phyloP scores from a whole-genome alignment of 2,113 vertebrate genomes.

The Setophaga kirtlandii region DNA sequence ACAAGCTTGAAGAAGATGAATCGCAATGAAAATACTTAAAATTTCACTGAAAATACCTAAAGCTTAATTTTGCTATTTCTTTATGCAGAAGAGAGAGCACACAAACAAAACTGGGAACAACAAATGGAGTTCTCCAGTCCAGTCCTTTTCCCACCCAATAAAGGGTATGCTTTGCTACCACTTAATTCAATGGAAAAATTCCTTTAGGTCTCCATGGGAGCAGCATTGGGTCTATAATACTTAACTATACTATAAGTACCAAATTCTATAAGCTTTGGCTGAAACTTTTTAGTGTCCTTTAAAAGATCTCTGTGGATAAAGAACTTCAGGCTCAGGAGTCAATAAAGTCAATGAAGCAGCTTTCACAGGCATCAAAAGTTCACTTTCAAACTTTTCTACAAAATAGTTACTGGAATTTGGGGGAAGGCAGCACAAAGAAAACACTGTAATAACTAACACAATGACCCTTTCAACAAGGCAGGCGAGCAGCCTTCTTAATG shows the following conservation, averaged over 20 bases:
- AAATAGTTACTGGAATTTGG: constrained; percentile 54
- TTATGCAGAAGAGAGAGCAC: not conserved
- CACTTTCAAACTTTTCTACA: constrained; percentile 39
- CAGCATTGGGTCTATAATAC: constrained; percentile 19
- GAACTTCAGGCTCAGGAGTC: constrained; percentile 21
- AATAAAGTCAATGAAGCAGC: constrained; percentile 55
- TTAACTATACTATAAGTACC: constrained; percentile 43
- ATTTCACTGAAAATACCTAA: not conserved
- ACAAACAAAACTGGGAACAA: not conserved
- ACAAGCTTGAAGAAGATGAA: not conserved
- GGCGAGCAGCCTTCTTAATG: constrained; percentile 24
- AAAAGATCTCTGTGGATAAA: constrained; percentile 41
- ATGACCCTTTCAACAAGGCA: constrained; percentile 53
- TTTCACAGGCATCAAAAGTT: constrained; percentile 51
- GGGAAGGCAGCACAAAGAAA: constrained; percentile 43
- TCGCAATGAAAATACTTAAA: not conserved
- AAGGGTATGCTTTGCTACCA: constrained; percentile 17
- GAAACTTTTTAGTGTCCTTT: constrained; percentile 48
- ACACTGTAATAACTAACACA: constrained; percentile 61
- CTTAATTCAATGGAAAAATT: constrained; percentile 55
- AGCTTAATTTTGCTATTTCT: not conserved
- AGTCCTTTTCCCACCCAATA: not conserved
- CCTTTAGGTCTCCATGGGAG: constrained; percentile 51
- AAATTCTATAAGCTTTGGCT: constrained; percentile 54
- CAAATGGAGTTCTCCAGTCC: not conserved